phyloP scores from a whole-genome alignment of 2,113 vertebrate species.

The Boulengeromyrus knoepffleri region DNA sequence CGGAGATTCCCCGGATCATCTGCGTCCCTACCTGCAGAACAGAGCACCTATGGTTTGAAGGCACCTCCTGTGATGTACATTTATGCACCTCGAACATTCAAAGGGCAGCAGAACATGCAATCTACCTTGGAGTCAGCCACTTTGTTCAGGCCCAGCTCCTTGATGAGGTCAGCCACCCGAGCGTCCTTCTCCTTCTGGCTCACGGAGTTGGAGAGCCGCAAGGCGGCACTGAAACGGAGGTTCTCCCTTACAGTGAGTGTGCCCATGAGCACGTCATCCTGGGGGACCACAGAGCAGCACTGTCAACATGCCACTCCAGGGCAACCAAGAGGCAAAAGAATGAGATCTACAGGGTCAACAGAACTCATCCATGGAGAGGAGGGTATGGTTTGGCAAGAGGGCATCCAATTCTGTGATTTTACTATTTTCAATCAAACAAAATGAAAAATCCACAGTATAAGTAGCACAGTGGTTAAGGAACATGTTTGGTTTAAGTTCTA shows the following conservation, averaged over 20 bases:
- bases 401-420: background rate
- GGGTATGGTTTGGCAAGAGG: background rate
- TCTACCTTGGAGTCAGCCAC: slow-evolving; percentile 86
- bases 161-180: slow-evolving; percentile 69
- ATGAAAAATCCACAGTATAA: background rate
- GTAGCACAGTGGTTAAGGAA: background rate
- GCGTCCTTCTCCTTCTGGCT: slow-evolving; percentile 66
- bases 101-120: background rate
- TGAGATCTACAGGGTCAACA: background rate
- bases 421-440: background rate
- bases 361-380: background rate
- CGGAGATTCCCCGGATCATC: slow-evolving; percentile 78
- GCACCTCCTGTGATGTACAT: background rate
- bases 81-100: background rate
- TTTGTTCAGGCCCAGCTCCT: slow-evolving; percentile 76
- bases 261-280: slow-evolving; percentile 93
- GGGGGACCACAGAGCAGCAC: background rate
- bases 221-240: slow-evolving; percentile 82
- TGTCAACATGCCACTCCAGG: background rate
- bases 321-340: background rate
- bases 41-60: background rate
- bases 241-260: slow-evolving; percentile 91
- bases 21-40: slow-evolving; percentile 76
- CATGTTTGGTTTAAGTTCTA: background rate
- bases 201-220: slow-evolving; percentile 74